Evolutionary conservation across 2,797 vertebrate genomes (phyloP), one percentile per base, ranked within the genome.

Genomic region (Enteromius mattozi): DNA sequence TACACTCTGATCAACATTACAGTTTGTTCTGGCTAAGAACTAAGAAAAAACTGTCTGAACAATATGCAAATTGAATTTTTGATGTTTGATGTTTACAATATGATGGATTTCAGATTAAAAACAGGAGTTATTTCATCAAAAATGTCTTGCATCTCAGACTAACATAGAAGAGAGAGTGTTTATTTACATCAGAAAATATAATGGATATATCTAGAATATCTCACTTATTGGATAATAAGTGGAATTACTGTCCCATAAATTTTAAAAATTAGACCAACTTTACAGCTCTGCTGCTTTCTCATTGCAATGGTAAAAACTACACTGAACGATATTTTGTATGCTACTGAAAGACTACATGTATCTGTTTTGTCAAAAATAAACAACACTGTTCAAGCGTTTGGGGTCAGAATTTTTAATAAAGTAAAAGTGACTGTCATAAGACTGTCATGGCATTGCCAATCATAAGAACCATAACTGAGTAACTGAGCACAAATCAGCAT

Each of bases 21-120:
- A 63, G 54, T 6, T 42, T 63, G 13, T 63, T 78, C 37, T 63
- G 76, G 14, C 56, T 59, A 45, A 45, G 24, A 78, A 59, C 24
- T 47, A 47, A 59, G 77, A 65, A n/a, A 70, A 63, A 45, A 45
- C 40, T 19, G 59, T 49, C 77, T 49, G 56, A 79, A 66, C 4
- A 49, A n/a, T 49, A 65, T 65, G 51, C 40, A 61, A 24, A 63
- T 30, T 33, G 16, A 30, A 13, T 75, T 19, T 40, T 42, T 56
- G 12, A 42, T 42, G 19, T 30, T 54, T 56, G 33, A n/a, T 76
- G 33, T 76, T 33, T 21, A 51, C 24, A 47, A 30, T 49, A 49
- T 1, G 27, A 51, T 74, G 45, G 16, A 37, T 77, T 59, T 75
- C 7, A 10, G 5, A 75, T 54, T 75, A 35, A 49, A 51, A 47